Base-by-base conservation (phyloP, 2,888 invertebrate species). In the Caenorhabditis sinica region DNA sequence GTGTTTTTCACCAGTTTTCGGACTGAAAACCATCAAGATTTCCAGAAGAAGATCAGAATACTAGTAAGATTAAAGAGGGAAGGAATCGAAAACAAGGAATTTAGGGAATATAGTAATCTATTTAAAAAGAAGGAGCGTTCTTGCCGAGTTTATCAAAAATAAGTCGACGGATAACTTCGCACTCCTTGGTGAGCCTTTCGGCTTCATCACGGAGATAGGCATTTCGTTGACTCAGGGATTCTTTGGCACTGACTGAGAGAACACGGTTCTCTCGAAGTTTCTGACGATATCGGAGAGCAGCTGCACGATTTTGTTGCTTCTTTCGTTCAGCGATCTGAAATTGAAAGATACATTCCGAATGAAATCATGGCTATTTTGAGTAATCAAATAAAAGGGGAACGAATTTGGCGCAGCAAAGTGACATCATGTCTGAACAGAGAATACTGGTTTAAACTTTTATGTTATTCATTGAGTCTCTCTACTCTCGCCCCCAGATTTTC, bases 301-400 rank as follows among this genome's bases (percentile, higher is more conserved):
- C 91, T 28, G 86, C 82, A 63, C 91, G 86, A 86, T 92, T 92
- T 77, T 92, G 92, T 74, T 91, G 89, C 72, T 91, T 90, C 77
- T 92, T 92, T 74, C 92, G 88, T 68, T 88, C 86, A 40, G 88
- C 86, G 33, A 92, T 89, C 77, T 91, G 89, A 65, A 90, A 92
- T 58, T 81, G 76, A 17, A 66, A 56, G 87, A 20, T 49, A 2
- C 20, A n/a, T 20, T 49, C 4, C 2, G 45, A 33, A 56, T 63
- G 77, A 13, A 83, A 23, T 23, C 40, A 40, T 28, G 4, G 17
- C 61, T 33, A 33, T 36, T 23, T 56, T 5, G 43, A n/a, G 36
- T 6, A 43, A 28, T 43, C 20, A 13, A 43, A 56, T 20, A 11
- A 23, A 61, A 36, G 9, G 2, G 0, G 17, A 43, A 60, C 9